A percentile compares a stretch with the other conserved stretches of the same genome.
phyloP scores from a whole-genome alignment of 2,113 vertebrate genomes.

The Connochaetes taurinus region DNA sequence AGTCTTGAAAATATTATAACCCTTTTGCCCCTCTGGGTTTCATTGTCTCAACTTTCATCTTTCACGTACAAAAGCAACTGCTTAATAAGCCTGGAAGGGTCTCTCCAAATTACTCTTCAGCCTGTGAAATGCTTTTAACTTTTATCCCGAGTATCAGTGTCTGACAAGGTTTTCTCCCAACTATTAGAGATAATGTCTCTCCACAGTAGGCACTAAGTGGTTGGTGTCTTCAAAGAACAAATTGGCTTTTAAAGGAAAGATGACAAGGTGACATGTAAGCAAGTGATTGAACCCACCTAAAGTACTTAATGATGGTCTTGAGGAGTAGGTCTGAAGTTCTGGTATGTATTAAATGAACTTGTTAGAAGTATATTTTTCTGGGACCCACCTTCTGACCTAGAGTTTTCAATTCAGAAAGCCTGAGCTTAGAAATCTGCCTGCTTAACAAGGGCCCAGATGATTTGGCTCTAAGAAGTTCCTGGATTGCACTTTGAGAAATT shows the following conservation, averaged over 20 bases:
- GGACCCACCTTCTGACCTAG: not conserved
- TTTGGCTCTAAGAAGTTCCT: not conserved
- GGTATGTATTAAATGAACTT: not conserved
- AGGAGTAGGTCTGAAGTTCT: not conserved
- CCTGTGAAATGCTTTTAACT: conserved; percentile 6
- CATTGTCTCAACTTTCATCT: not conserved
- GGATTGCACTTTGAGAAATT: not conserved
- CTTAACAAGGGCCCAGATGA: not conserved
- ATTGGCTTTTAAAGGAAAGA: not conserved
- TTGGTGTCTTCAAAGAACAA: not conserved
- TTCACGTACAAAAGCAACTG: not conserved
- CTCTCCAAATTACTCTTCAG: conserved; percentile 24
- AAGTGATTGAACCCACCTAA: not conserved
- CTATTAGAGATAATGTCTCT: not conserved
- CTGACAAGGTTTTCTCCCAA: not conserved
- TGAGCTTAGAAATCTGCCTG: not conserved
- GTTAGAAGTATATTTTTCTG: not conserved
- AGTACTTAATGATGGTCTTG: not conserved
- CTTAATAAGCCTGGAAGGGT: not conserved
- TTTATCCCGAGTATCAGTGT: not conserved
- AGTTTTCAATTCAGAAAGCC: not conserved
- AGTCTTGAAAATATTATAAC: not conserved
- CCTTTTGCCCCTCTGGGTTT: not conserved
- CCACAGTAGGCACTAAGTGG: not conserved
- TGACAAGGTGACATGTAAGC: not conserved